These are phyloP conservation scores for Gonocerus acuteangulatus DNA, from an alignment of 2,888 invertebrate genomes.

Conservation along the genomic window DNA sequence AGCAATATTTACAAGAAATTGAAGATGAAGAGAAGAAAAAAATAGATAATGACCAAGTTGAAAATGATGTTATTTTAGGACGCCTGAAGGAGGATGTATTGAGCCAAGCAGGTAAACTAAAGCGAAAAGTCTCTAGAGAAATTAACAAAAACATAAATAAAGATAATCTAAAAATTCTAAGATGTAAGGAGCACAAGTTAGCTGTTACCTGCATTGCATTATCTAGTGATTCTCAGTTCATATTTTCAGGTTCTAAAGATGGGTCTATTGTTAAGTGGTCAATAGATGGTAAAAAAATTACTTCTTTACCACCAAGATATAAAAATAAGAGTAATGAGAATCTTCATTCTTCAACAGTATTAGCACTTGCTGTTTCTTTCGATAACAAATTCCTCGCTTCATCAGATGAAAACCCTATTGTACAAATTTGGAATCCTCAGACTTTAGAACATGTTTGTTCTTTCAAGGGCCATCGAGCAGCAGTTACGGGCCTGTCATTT, in stretches of 20 bases:
- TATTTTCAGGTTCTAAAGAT: slow-evolving; percentile 83
- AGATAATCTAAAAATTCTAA: slow-evolving; percentile 48
- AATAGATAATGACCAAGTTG: slow-evolving; percentile 55
- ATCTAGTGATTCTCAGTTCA: slow-evolving; percentile 59
- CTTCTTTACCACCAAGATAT: slow-evolving; percentile 40
- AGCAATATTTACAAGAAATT: slow-evolving; percentile 80
- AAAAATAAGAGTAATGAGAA: slow-evolving; percentile 44
- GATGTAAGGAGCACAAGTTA: slow-evolving; percentile 68
- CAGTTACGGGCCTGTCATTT: slow-evolving; percentile 71
- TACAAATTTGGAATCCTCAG: slow-evolving; percentile 78
- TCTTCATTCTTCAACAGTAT: slow-evolving; percentile 36
- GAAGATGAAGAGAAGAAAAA: slow-evolving; percentile 69
- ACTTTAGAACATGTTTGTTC: slow-evolving; percentile 68
- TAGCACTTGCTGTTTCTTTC: slow-evolving; percentile 37
- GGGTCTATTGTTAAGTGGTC: slow-evolving; percentile 78
- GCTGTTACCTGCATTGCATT: slow-evolving; percentile 74
- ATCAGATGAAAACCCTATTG: slow-evolving; percentile 58
- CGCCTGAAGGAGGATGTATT: slow-evolving; percentile 76
- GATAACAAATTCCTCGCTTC: slow-evolving; percentile 49
- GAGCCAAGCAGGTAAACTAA: slow-evolving; percentile 74
- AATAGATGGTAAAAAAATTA: slow-evolving; percentile 54
- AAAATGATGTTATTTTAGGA: slow-evolving; percentile 60
- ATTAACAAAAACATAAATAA: slow-evolving; percentile 38
- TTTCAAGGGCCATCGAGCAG: slow-evolving; percentile 69
- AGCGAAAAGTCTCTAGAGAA: slow-evolving; percentile 63